A percentile compares a stretch with the other conserved stretches of the same genome.
These are phyloP conservation scores for Anas georgica DNA, from an alignment of 2,797 vertebrate genomes.

Conservation along the genomic window DNA sequence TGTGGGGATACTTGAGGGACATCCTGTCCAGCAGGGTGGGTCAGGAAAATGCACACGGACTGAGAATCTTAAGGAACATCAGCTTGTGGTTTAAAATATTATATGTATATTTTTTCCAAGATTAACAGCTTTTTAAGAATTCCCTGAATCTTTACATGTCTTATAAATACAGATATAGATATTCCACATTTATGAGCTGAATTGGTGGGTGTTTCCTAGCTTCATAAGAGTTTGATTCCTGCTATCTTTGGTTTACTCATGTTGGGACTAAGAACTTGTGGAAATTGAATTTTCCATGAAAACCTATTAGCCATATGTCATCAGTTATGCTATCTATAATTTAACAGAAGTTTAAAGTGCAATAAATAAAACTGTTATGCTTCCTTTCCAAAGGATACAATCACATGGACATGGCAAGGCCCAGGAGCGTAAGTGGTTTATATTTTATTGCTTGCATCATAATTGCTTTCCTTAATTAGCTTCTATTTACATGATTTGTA, in stretches of 20 bases:
- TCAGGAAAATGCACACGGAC: not conserved
- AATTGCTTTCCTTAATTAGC: not conserved
- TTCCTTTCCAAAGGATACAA: slow-evolving; percentile 86
- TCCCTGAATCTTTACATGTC: not conserved
- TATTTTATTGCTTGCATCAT: not conserved
- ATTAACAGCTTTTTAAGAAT: not conserved
- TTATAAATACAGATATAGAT: not conserved
- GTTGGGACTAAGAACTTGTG: not conserved
- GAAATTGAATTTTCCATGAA: not conserved
- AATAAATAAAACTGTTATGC: not conserved
- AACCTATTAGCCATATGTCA: not conserved
- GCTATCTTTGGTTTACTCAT: not conserved
- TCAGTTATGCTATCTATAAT: not conserved
- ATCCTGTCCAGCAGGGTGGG: not conserved
- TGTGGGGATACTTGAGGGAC: not conserved
- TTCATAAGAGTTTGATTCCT: not conserved
- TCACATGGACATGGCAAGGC: slow-evolving; percentile 99
- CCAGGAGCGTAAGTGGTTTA: slow-evolving; percentile 92
- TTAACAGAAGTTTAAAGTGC: not conserved
- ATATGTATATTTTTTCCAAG: not conserved
- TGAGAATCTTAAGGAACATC: not conserved
- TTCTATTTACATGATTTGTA: not conserved
- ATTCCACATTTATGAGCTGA: not conserved
- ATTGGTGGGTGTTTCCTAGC: not conserved
- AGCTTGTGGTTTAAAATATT: not conserved